Evolutionary conservation across 2,797 vertebrate genomes (phyloP), one percentile per base, ranked within the genome.

Genomic region (Notamacropus eugenii): DNA sequence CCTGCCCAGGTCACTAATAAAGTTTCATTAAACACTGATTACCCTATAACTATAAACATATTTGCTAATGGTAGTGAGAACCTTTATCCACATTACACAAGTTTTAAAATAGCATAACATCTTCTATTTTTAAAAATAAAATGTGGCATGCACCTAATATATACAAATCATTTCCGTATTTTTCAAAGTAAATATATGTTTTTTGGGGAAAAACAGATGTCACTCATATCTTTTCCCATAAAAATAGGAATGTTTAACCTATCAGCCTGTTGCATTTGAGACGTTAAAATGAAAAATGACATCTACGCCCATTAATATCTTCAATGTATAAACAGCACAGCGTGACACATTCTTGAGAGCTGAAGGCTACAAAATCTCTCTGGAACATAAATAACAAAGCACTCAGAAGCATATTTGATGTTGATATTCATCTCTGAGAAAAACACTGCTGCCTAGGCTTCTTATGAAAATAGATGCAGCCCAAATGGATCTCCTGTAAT

Each of bases 361-460:
- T 99, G 99, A 99, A 99, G 99, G 99, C 99, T 99, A 99, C 98
- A 98, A 99, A 99, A 99, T 99, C 99, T 99, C 98, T 98, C 98
- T 99, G 98, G 99, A 99, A 99, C 99, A 99, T 99, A 99, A 99
- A 99, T 99, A 99, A 99, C 99, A 99, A 99, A 99, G 99, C 99
- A 99, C 99, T 99, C 99, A 99, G 99, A 99, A 99, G 99, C 99
- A 99, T 99, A 99, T 99, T 99, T 99, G 99, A 99, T 99, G 99
- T 99, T 99, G 99, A 99, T 99, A 99, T 99, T 99, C 99, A 99
- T 99, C 99, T 99, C 99, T 98, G 99, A 99, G 99, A 99, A 99
- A 99, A 98, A 99, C 99, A 99, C 99, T 98, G 98, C 99, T 99
- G 99, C 99, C 99, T 98, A 97, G 99, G 99, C 99, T 99, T 99